Percentiles rank a stretch among this genome's conserved stretches.
phyloP scores from a whole-genome alignment of 92 coral and sea anemone species.

The Parazoanthus darwini region DNA sequence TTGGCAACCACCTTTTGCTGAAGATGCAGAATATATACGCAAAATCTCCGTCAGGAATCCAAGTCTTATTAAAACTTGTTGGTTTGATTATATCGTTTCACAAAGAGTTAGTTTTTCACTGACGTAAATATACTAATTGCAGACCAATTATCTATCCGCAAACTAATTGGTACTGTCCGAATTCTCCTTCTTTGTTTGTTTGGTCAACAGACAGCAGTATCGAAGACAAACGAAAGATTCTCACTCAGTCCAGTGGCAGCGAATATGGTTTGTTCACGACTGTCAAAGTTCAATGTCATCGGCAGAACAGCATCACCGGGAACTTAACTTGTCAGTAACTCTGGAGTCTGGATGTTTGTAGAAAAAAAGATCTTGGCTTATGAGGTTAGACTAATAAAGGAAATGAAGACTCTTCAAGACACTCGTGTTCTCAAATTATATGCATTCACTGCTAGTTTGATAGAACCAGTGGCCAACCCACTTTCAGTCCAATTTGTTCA shows the following conservation, averaged over 20 bases:
- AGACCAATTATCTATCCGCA: neutral
- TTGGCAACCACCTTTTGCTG: neutral
- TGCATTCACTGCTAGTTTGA: neutral
- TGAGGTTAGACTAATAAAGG: neutral
- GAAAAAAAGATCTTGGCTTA: neutral
- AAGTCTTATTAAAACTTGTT: neutral
- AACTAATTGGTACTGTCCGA: neutral
- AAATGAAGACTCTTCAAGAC: neutral
- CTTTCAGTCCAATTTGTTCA: neutral
- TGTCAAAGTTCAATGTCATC: too few relatives aligned
- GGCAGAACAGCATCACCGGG: neutral
- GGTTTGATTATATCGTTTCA: neutral
- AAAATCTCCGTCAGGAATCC: neutral
- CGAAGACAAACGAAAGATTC: neutral
- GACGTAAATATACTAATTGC: neutral
- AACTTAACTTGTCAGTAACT: neutral
- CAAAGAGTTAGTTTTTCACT: neutral
- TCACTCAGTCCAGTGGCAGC: neutral
- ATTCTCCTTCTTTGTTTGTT: neutral
- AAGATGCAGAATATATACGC: neutral
- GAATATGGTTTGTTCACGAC: neutral
- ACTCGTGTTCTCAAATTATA: neutral
- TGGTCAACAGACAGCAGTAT: neutral
- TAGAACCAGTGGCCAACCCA: too few relatives aligned
- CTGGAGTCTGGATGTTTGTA: neutral